Evolutionary conservation across 2,113 vertebrate species (phyloP), one percentile per base, ranked within the genome.

Genomic region (Romanogobio albipinnatus): DNA sequence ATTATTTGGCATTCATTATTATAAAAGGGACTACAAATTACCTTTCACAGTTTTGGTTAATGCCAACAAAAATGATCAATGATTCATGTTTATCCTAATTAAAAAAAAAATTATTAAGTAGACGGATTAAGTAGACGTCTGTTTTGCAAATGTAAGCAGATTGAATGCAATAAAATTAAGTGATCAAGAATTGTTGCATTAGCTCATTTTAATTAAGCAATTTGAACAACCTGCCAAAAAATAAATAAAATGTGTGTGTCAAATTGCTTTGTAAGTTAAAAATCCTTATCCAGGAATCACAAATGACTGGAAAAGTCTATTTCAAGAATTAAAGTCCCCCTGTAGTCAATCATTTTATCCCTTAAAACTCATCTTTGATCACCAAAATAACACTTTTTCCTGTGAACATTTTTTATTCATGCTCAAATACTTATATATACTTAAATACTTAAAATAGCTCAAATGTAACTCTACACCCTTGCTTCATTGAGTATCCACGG

Each of bases 1-100:
- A 70, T 82, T 86, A 58, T 56, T 13, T 4, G 15, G 8, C 51
- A 22, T 24, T 49, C 61, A 77, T 77, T 74, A 78, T 14, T 64
- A 26, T 53, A 22, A 85, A 81, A 29, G 53, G 17, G 7, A 43
- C 17, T 43, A 43, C 17, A 43, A 22, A 22, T 43, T 36, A 8
- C 9, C 33, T 17, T 15, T 22, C 17, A 9, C 9, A 8, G 36
- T 39, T 22, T 70, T 39, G 4, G 9, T 70, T 43, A 22, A 70
- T 71, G 36, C 9, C 1, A 39, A n/a, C 19, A 43, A 71, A 71
- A 71, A 43, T 71, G 0, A 71, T 71, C 43, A 71, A 43, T 71
- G 0, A 71, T 71, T 71, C 19, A 71, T 71, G 68, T 29, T 29
- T 2, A 29, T 29, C 29, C 29, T 29, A n/a, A n/a, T n/a, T n/a